Percentiles rank a stretch among this genome's conserved stretches.
Evolutionary conservation across 92 coral and sea anemone species (phyloP).

Genomic region (Hydrozoanthus gracilis): DNA sequence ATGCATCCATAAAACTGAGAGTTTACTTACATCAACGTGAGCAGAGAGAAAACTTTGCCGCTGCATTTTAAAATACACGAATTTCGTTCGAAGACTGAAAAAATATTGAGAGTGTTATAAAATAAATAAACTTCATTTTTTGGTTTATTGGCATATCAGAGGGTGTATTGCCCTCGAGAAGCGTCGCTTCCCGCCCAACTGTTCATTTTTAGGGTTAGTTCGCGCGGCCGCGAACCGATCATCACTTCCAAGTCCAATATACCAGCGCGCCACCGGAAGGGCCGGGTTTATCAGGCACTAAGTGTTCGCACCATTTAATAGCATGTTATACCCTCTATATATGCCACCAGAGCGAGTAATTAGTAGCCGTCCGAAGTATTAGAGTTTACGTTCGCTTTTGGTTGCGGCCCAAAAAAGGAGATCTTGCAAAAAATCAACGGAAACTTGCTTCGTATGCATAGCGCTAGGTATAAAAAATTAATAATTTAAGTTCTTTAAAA

Average conservation of each 20-base stretch:
- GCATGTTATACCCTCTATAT: not conserved
- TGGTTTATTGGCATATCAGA: not conserved
- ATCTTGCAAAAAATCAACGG: too few relatives aligned
- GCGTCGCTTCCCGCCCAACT: not conserved
- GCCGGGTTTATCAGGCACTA: not conserved
- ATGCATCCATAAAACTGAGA: not conserved
- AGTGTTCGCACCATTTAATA: not conserved
- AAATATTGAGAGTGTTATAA: not conserved
- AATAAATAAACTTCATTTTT: not conserved
- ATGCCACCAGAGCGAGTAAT: not conserved
- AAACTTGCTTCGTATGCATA: too few relatives aligned
- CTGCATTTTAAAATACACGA: not conserved
- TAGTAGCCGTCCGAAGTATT: not conserved
- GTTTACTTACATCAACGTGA: not conserved
- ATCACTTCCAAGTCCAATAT: not conserved
- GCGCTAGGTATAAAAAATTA: too few relatives aligned
- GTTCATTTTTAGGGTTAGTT: not conserved
- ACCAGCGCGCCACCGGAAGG: constrained; percentile 1
- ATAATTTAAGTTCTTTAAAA: too few relatives aligned
- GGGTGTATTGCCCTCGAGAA: not conserved
- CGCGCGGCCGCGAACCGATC: constrained; percentile 2
- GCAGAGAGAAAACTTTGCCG: not conserved
- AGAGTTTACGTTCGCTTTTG: not conserved
- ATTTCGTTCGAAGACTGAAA: not conserved
- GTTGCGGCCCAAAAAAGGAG: not conserved